Conservation (phyloP, 2,888 invertebrate genomes). For the Campoplex nolae region DNA sequence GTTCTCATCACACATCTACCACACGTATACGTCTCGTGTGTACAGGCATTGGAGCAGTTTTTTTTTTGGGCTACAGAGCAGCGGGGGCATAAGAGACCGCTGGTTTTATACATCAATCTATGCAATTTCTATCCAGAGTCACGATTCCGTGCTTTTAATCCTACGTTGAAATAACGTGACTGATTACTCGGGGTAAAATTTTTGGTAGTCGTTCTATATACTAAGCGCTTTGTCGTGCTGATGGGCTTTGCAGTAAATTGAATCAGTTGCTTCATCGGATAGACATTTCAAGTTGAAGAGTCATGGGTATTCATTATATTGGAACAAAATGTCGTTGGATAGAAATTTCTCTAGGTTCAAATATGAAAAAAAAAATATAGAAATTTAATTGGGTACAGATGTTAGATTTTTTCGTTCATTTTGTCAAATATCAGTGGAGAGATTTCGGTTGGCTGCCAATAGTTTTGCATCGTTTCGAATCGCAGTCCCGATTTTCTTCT, state of each 20-base stretch:
- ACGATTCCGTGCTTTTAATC: neutral
- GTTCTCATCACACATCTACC: constrained; percentile 13
- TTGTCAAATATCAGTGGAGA: neutral
- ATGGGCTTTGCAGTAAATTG: neutral
- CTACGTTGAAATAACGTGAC: neutral
- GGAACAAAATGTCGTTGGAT: neutral
- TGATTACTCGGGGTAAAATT: neutral
- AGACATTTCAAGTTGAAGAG: neutral
- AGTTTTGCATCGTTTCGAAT: neutral
- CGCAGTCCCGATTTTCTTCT: neutral
- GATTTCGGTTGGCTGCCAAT: neutral
- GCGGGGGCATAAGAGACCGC: neutral
- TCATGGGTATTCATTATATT: neutral
- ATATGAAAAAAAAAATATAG: neutral
- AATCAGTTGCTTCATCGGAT: neutral
- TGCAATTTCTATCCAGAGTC: neutral
- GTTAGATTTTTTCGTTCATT: neutral
- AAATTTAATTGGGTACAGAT: neutral
- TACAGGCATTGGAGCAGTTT: neutral
- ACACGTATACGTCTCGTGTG: neutral
- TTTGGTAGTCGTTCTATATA: neutral
- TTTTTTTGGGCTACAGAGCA: neutral
- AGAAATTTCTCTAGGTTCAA: neutral
- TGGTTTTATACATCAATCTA: constrained; percentile 13
- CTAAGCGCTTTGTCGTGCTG: neutral